Percentiles rank a stretch among this genome's conserved stretches.
Evolutionary conservation across 35 echinoderm and acorn worm species (phyloP).

Genomic region (Stichopus chloronotus): DNA sequence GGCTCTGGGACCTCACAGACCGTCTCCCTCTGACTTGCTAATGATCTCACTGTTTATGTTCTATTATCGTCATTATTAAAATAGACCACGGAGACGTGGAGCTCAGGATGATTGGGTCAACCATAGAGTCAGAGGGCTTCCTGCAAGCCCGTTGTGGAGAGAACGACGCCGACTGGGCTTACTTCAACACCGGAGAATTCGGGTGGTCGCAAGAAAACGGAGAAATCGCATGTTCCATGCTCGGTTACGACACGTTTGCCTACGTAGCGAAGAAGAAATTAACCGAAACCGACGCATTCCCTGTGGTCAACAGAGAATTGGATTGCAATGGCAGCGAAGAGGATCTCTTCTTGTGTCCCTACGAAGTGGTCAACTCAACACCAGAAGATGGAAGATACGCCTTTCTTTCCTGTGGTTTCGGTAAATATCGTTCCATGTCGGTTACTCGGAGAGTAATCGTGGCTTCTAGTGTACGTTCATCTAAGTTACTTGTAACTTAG

Average conservation of each 20-base stretch:
- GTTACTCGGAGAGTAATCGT: neutral
- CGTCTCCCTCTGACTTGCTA: too few relatives aligned
- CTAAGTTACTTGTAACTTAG: neutral
- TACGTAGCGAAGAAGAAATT: neutral
- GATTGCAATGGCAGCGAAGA: neutral
- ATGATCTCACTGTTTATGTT: too few relatives aligned
- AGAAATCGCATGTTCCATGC: neutral
- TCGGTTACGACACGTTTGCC: constrained; percentile 27
- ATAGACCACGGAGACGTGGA: neutral
- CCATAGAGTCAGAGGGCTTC: constrained; percentile 20
- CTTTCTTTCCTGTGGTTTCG: constrained; percentile 22
- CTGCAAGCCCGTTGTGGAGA: neutral
- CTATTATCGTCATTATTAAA: too few relatives aligned
- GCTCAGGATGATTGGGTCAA: neutral
- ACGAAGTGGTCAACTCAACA: neutral
- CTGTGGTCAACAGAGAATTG: constrained; percentile 5
- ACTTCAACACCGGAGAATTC: neutral
- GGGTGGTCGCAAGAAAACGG: neutral
- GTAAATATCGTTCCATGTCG: neutral
- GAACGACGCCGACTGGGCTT: neutral
- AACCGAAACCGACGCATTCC: neutral
- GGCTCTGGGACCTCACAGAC: too few relatives aligned
- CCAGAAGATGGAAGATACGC: constrained; percentile 7
- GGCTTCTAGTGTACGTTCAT: neutral
- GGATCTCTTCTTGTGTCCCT: neutral